phyloP scores from a whole-genome alignment of 1,140 invertebrate species.

The Drosophila sechellia region DNA sequence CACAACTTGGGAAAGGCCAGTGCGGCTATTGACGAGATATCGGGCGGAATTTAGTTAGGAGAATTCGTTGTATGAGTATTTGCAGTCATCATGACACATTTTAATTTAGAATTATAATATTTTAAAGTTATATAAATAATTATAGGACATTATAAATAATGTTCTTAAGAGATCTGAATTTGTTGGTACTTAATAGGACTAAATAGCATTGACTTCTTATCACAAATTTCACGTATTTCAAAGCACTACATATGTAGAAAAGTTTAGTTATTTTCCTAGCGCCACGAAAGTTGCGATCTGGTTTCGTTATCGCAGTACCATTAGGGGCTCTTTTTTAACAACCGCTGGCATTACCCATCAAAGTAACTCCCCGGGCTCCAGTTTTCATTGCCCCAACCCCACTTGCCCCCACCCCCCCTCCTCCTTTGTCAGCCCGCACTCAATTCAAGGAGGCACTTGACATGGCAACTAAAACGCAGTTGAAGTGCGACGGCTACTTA shows the following conservation, averaged over 20 bases:
- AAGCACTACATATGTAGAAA: neutral
- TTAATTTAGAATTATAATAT: too few species aligned
- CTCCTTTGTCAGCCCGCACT: slow-evolving; percentile 6
- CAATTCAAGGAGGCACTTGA: slow-evolving; percentile 58
- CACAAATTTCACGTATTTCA: too few species aligned
- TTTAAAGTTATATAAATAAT: too few species aligned
- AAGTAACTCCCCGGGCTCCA: slow-evolving; percentile 41
- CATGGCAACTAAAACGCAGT: slow-evolving; percentile 57
- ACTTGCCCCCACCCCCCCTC: neutral
- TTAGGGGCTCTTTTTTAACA: slow-evolving; percentile 49
- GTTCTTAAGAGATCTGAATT: too few species aligned
- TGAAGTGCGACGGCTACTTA: slow-evolving; percentile 74
- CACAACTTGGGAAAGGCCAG: slow-evolving; percentile 1
- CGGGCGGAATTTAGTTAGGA: neutral
- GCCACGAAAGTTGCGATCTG: slow-evolving; percentile 7
- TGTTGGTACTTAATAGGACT: too few species aligned
- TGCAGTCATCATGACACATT: neutral
- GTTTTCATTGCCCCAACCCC: slow-evolving; percentile 11
- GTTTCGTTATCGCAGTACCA: slow-evolving; percentile 55
- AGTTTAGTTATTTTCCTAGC: slow-evolving; percentile 6
- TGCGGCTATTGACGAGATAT: neutral
- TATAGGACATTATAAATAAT: too few species aligned
- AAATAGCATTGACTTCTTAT: neutral
- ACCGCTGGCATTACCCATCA: slow-evolving; percentile 60
- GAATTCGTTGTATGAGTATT: neutral